Base-by-base conservation (phyloP, 2,113 vertebrate species). In the Porphyrio hochstetteri region DNA sequence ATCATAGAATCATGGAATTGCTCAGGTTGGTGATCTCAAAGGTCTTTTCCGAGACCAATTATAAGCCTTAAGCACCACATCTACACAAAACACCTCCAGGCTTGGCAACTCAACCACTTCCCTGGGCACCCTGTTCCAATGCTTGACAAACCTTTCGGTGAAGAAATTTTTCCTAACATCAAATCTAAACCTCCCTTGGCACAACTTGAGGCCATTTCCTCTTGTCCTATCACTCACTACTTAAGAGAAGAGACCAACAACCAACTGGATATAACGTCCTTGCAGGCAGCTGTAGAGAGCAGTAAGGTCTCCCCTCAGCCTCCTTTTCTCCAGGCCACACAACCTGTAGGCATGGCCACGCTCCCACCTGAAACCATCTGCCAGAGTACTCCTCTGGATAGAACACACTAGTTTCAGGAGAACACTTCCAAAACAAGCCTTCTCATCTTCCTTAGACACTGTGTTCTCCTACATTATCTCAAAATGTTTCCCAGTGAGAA, bases 221-320 rank as follows among this genome's bases (percentile, higher is more conserved):
- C 50, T 52, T 52, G 1, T 44, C 12, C 25, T 27, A 3, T 44
- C 21, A 16, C 4, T 59, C 50, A 1, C 16, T 55, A 55, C 18
- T 13, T 44, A 4, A 69, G 16, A 82, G 16, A 60, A 72, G 31
- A 70, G 29, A 46, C n/a, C 2, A 9, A 44, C 23, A 1, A 4
- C 6, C 13, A 38, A 8, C 15, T 80, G 2, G 0, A 31, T 38
- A 60, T 13, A 64, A 14, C 6, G 13, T 35, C 38, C 55, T 64
- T 48, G 4, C 19, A 7, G 7, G 28, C 7, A 67, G 15, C 1
- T 63, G 18, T 33, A 52, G 27, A 60, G 12, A 67, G 17, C 1
- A 0, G 4, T 12, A 23, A 36, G 5, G 21, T 13, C 38, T 53
- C 2, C 9, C 9, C 35, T 16, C 5, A 46, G 38, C 8, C 35